Conservation (phyloP, 2,113 vertebrate genomes). For the Syrrhaptes paradoxus region DNA sequence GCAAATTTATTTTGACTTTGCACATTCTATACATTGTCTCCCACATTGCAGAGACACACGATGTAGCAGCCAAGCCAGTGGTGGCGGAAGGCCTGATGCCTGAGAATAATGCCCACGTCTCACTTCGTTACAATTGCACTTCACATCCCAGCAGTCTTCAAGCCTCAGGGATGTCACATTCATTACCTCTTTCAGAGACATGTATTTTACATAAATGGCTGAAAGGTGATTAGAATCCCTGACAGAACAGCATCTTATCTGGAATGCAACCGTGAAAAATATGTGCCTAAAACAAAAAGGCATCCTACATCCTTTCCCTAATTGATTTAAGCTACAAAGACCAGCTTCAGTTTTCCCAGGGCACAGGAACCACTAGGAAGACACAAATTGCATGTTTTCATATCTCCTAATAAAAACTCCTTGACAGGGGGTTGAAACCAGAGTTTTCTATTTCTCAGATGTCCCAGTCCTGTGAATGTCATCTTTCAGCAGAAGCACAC, state of each 20-base stretch:
- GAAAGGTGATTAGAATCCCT: constrained; percentile 62
- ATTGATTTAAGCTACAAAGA: constrained; percentile 46
- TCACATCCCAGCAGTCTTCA: constrained; percentile 42
- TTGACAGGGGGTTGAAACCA: constrained; percentile 20
- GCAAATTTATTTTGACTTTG: constrained; percentile 37
- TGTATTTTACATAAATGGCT: constrained; percentile 58
- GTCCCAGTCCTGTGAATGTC: constrained; percentile 42
- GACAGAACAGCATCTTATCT: constrained; percentile 50
- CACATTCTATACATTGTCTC: not conserved
- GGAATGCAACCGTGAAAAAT: constrained; percentile 45
- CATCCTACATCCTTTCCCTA: not conserved
- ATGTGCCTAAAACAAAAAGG: constrained; percentile 4
- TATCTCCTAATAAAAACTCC: constrained; percentile 31
- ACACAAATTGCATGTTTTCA: constrained; percentile 48
- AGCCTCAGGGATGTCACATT: constrained; percentile 50
- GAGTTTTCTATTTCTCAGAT: constrained; percentile 33
- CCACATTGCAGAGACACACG: accelerated
- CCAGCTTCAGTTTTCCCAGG: not conserved
- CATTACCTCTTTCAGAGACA: constrained; percentile 47
- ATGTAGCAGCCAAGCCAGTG: not conserved
- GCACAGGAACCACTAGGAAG: not conserved
- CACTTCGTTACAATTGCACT: constrained; percentile 19
- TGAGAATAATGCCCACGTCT: constrained; percentile 8
- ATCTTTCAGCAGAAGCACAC: constrained; percentile 40
- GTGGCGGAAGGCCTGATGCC: not conserved